Evolutionary conservation across 2,113 vertebrate genomes (phyloP).

Genomic region (Bothrops jararaca): DNA sequence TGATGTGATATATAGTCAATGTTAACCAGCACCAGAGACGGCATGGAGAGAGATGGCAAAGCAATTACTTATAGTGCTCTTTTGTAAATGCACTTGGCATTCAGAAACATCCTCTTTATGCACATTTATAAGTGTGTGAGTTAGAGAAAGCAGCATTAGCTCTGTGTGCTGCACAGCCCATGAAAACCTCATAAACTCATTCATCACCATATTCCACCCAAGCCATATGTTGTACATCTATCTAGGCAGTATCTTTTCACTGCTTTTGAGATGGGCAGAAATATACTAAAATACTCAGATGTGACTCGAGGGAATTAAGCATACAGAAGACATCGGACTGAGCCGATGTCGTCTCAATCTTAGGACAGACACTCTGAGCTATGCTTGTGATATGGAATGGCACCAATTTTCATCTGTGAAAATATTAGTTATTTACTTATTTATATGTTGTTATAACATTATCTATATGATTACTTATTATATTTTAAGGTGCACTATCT

Average conservation of each 20-base stretch:
- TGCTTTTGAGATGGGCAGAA: background rate
- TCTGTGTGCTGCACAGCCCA: background rate
- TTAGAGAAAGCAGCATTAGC: background rate
- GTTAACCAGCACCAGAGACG: background rate
- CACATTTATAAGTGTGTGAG: background rate
- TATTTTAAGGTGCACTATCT: background rate
- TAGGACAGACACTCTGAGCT: background rate
- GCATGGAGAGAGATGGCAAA: background rate
- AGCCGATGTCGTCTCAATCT: background rate
- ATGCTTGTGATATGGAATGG: background rate
- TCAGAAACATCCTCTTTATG: background rate
- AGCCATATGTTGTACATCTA: constrained; percentile 4
- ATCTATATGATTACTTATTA: background rate
- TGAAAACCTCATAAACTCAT: background rate
- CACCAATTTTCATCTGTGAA: background rate
- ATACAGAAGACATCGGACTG: background rate
- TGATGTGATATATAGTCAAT: background rate
- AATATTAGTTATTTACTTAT: background rate
- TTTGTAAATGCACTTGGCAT: constrained; percentile 4
- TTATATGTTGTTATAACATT: background rate
- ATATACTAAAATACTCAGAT: constrained; percentile 17
- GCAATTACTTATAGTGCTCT: background rate
- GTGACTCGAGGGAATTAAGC: background rate
- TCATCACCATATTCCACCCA: background rate
- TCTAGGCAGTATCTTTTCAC: constrained; percentile 13